phyloP scores from a whole-genome alignment of 2,797 vertebrate genomes.

The Rhincodon typus region DNA sequence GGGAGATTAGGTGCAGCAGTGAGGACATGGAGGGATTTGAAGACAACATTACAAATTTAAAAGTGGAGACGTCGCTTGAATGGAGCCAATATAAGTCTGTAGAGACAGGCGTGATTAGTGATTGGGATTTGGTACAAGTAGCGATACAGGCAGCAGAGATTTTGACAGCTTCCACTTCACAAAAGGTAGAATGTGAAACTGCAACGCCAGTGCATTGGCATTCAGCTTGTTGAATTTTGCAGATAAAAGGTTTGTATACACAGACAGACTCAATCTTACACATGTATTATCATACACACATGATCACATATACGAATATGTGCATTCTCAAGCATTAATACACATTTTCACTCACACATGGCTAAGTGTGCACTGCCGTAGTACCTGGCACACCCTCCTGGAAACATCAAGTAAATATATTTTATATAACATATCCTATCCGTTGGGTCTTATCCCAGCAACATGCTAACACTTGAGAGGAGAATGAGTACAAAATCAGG shows the following conservation, averaged over 20 bases:
- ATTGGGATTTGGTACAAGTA: background rate
- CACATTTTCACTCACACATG: background rate
- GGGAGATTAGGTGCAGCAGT: background rate
- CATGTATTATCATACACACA: background rate
- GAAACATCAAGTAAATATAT: background rate
- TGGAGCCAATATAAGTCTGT: background rate
- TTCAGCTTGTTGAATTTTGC: background rate
- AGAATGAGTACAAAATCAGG: background rate
- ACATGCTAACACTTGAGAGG: background rate
- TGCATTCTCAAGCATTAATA: background rate
- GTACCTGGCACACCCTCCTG: background rate
- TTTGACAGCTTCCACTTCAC: background rate
- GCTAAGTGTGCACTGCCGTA: background rate
- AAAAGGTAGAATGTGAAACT: background rate
- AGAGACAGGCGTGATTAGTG: background rate
- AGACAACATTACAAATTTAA: background rate
- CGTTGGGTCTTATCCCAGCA: background rate
- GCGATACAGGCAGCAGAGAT: background rate
- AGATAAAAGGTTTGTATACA: background rate
- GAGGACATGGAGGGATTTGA: background rate
- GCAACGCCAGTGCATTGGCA: background rate
- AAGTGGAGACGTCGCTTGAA: background rate
- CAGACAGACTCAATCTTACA: background rate
- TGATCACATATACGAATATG: no score
- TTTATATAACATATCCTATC: background rate